Conservation (phyloP, 2,888 invertebrate genomes). For the Tholera decimalis region DNA sequence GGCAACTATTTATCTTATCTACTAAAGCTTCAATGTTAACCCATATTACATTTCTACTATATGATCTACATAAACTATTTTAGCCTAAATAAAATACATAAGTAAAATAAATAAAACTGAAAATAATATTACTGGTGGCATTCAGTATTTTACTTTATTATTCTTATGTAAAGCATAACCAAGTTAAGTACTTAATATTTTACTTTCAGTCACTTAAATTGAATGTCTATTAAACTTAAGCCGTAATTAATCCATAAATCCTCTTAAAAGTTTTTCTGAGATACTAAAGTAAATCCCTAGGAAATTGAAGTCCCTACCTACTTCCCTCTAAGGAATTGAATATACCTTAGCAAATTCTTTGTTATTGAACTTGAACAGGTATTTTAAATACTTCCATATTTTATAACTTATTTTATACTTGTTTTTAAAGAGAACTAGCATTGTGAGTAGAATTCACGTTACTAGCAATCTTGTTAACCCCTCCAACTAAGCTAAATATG, state of each 20-base stretch:
- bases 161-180: no score
- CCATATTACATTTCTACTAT: no score
- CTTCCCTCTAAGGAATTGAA: not conserved
- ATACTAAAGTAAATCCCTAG: not conserved
- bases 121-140: no score
- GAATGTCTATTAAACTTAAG: not conserved
- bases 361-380: not conserved
- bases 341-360: not conserved
- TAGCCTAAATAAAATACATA: not conserved
- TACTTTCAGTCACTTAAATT: constrained; percentile 1
- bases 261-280: not conserved
- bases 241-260: not conserved
- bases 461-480: no score
- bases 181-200: not conserved
- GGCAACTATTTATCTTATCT: not conserved
- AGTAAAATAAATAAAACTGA: constrained; percentile 5
- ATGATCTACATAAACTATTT: not conserved
- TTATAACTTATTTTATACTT: no score
- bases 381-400: not conserved
- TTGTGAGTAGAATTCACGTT: no score
- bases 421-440: no score
- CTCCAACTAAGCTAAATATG: no score
- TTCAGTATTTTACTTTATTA: no score
- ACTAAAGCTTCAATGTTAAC: not conserved
- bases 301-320: not conserved